Conservation (phyloP, 2,888 invertebrate genomes). For the Platynereis dumerilii region DNA sequence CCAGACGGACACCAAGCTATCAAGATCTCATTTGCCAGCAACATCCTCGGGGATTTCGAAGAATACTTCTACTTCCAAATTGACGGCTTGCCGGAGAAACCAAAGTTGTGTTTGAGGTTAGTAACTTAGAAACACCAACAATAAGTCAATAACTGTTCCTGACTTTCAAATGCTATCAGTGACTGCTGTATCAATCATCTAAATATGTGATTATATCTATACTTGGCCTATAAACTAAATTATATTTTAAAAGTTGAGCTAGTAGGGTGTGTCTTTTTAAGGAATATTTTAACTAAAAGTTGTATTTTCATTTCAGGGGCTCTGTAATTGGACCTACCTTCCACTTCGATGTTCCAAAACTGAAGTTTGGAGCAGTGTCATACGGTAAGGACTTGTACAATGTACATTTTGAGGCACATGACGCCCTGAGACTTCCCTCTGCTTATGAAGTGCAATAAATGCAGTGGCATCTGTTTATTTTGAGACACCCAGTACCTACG, state of each 20-base stretch:
- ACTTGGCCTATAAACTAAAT: not conserved
- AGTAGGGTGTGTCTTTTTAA: too few relatives aligned
- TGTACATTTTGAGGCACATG: too few relatives aligned
- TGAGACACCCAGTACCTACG: too few relatives aligned
- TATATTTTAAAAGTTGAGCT: not conserved
- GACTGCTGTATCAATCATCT: too few relatives aligned
- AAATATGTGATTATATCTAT: too few relatives aligned
- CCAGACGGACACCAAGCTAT: slow-evolving; percentile 62
- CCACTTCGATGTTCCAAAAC: slow-evolving; percentile 60
- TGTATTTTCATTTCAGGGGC: slow-evolving; percentile 48
- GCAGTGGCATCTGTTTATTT: too few relatives aligned
- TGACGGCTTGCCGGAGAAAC: slow-evolving; percentile 56
- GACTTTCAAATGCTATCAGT: not conserved
- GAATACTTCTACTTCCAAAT: slow-evolving; percentile 61
- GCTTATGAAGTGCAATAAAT: too few relatives aligned
- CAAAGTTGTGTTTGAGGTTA: slow-evolving; percentile 54
- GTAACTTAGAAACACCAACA: slow-evolving; percentile 20
- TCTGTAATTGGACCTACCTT: slow-evolving; percentile 64
- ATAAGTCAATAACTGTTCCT: not conserved
- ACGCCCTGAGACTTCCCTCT: too few relatives aligned
- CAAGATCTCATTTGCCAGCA: slow-evolving; percentile 56
- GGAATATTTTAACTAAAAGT: not conserved
- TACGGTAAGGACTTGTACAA: slow-evolving; percentile 52
- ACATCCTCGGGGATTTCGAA: slow-evolving; percentile 60
- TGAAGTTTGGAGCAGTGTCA: slow-evolving; percentile 62